Percentiles rank a stretch among this genome's conserved stretches.
These are phyloP conservation scores for Ciconia nigra DNA, from an alignment of 2,797 vertebrate genomes.

Conservation along the genomic window DNA sequence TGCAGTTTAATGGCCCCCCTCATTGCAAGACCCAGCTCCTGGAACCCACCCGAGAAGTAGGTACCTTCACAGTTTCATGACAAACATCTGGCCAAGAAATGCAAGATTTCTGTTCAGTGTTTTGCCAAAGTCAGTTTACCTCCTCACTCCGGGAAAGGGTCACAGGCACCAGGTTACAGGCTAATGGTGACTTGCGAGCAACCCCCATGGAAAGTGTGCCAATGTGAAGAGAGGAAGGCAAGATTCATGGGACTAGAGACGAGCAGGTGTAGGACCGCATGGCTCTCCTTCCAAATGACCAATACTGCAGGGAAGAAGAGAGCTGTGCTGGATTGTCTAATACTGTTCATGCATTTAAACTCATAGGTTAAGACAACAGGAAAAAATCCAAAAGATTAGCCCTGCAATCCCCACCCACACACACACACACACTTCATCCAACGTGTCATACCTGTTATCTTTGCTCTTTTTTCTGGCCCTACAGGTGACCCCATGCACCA, in stretches of 20 bases:
- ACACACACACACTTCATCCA: neutral
- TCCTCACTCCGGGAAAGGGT: neutral
- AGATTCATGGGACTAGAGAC: neutral
- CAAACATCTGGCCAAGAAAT: neutral
- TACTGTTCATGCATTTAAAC: neutral
- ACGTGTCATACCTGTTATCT: neutral
- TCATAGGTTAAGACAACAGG: neutral
- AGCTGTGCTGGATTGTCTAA: neutral
- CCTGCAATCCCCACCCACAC: neutral
- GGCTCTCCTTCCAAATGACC: neutral
- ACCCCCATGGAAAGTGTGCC: neutral
- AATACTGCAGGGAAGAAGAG: neutral
- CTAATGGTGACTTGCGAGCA: too few species aligned
- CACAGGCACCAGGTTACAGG: neutral
- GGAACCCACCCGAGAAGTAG: neutral
- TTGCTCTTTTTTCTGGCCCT: neutral
- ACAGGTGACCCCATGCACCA: accelerated
- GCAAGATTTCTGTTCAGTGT: neutral
- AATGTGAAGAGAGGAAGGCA: neutral
- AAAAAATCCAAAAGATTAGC: neutral
- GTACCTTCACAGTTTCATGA: neutral
- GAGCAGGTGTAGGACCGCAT: neutral
- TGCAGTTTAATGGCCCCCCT: neutral
- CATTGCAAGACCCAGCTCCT: neutral
- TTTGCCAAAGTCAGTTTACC: neutral